A percentile compares a stretch with the other conserved stretches of the same genome.
phyloP scores from a whole-genome alignment of 2,113 vertebrate genomes.

The Chaetodon trifascialis region DNA sequence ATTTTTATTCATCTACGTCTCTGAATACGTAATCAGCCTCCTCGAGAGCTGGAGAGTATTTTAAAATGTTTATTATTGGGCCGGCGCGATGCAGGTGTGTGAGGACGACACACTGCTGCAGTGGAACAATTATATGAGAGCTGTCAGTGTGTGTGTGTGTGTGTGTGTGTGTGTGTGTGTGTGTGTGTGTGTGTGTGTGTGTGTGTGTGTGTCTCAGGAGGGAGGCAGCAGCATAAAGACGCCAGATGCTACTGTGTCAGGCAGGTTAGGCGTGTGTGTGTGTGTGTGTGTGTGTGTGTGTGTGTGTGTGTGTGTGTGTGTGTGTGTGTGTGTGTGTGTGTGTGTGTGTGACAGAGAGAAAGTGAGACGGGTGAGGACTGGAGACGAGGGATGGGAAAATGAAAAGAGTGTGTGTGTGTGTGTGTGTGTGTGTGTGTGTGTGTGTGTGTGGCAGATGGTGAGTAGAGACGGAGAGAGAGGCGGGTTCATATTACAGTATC shows the following conservation, averaged over 20 bases:
- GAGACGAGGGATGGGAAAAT: conserved; percentile 54
- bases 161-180: conserved; percentile 44
- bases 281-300: conserved; percentile 29
- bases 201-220: conserved; percentile 57
- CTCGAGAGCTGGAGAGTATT: not conserved
- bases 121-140: conserved; percentile 43
- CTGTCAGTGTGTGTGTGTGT: conserved; percentile 17
- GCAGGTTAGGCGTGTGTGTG: conserved; percentile 53
- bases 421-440: conserved; percentile 29
- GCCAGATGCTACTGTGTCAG: conserved; percentile 72
- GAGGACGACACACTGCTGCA: conserved; percentile 44
- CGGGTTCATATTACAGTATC: conserved; percentile 67
- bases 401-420: conserved; percentile 34
- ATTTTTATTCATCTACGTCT: not conserved
- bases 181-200: conserved; percentile 30
- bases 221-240: conserved; percentile 64
- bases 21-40: too few relatives aligned
- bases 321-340: conserved; percentile 44
- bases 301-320: conserved; percentile 33
- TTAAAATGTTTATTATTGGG: not conserved
- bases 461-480: conserved; percentile 42
- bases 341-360: conserved; percentile 27
- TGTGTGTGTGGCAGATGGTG: conserved; percentile 61
- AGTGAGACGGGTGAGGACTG: conserved; percentile 46
- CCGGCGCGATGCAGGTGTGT: not conserved